phyloP scores from a whole-genome alignment of 2,797 vertebrate species.

The Fistularia tabacaria region DNA sequence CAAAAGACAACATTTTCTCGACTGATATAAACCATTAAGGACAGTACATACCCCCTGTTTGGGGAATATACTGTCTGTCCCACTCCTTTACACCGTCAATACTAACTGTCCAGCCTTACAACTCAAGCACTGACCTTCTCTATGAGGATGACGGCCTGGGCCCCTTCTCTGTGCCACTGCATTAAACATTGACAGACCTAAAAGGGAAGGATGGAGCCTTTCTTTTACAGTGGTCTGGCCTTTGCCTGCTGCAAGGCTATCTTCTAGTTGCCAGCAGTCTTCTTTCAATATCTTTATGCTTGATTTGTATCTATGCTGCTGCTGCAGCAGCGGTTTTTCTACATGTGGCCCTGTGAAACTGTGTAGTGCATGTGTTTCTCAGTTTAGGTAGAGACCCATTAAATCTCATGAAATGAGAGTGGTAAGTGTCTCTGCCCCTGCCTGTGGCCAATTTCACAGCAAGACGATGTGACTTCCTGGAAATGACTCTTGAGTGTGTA shows the following conservation, averaged over 20 bases:
- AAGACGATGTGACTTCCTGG: conserved; percentile 73
- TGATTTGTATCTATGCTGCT: conserved; percentile 33
- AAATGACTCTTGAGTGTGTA: conserved; percentile 65
- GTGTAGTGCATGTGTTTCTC: conserved; percentile 42
- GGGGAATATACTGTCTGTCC: conserved; percentile 54
- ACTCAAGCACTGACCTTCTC: conserved; percentile 71
- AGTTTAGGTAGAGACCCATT: conserved; percentile 41
- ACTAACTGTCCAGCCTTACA: conserved; percentile 61
- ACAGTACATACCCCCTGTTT: conserved; percentile 29
- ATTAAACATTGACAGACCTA: conserved; percentile 82
- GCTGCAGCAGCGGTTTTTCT: conserved; percentile 45
- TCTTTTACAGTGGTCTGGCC: conserved; percentile 67
- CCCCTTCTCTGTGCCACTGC: conserved; percentile 69
- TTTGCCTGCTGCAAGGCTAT: conserved; percentile 49
- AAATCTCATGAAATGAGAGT: conserved; percentile 63
- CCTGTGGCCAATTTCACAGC: conserved; percentile 68
- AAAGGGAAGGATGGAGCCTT: conserved; percentile 69
- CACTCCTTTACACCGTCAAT: conserved; percentile 49
- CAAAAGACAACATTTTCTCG: too few species aligned
- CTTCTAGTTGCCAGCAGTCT: conserved; percentile 44
- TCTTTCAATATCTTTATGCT: conserved; percentile 28
- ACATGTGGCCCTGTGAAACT: conserved; percentile 36
- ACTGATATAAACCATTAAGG: conserved; percentile 12
- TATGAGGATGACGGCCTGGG: conserved; percentile 68
- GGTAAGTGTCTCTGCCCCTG: conserved; percentile 58